These are phyloP conservation scores for Mormyrus proboscirostris DNA, from an alignment of 2,797 vertebrate genomes.

Conservation along the genomic window DNA sequence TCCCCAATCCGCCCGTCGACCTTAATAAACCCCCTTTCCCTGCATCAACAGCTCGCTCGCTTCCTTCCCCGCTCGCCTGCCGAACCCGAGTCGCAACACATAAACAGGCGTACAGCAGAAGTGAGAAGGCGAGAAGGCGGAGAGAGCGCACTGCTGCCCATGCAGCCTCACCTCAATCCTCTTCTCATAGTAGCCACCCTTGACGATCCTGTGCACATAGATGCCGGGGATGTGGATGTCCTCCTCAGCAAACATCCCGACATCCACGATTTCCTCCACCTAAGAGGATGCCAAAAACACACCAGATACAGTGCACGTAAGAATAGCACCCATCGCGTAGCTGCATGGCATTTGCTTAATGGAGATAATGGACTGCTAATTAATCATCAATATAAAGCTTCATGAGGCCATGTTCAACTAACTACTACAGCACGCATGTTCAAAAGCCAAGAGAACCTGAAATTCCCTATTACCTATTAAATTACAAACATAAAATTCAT, in stretches of 20 bases:
- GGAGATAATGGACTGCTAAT: neutral
- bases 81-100: no score
- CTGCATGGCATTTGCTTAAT: neutral
- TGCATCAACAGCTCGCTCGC: no score
- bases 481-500: slow-evolving; percentile 37
- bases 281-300: slow-evolving; percentile 50
- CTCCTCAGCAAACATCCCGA: slow-evolving; percentile 83
- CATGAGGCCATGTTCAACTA: neutral
- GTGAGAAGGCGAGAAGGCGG: neutral
- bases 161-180: slow-evolving; percentile 81
- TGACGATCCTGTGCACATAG: slow-evolving; percentile 83
- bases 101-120: neutral
- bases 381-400: neutral
- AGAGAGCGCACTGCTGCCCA: neutral
- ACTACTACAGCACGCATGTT: neutral
- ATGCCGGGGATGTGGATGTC: slow-evolving; percentile 95
- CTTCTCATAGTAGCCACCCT: slow-evolving; percentile 82
- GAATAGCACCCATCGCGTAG: no score
- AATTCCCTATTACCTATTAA: slow-evolving; percentile 27
- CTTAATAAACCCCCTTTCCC: no score
- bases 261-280: slow-evolving; percentile 96
- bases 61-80: no score
- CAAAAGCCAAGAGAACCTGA: neutral
- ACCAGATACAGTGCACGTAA: slow-evolving; percentile 26
- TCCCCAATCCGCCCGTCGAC: no score